Evolutionary conservation across 2,797 vertebrate species (phyloP).

Genomic region (Bradypodion ventrale): DNA sequence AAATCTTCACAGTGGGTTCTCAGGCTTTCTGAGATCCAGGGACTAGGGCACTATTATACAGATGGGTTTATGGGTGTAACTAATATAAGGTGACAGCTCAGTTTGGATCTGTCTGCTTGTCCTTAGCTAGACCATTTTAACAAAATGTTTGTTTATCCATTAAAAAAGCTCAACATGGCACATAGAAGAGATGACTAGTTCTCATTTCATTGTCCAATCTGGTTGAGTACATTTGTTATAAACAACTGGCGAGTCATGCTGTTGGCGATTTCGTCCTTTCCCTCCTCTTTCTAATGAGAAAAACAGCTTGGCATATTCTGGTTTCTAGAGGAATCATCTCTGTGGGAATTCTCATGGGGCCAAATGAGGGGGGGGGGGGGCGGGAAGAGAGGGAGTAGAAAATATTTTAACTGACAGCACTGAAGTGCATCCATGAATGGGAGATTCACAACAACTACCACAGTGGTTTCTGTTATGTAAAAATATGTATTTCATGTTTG

Average conservation of each 20-base stretch:
- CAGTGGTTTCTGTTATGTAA: slow-evolving; percentile 36
- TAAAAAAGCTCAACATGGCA: slow-evolving; percentile 62
- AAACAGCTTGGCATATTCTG: slow-evolving; percentile 63
- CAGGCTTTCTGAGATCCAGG: slow-evolving; percentile 60
- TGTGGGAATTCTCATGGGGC: slow-evolving; percentile 63
- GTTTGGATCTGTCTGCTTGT: slow-evolving; percentile 69
- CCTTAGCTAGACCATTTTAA: slow-evolving; percentile 71
- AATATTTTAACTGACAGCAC: slow-evolving; percentile 54
- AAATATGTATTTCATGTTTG: slow-evolving; percentile 12
- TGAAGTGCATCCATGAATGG: slow-evolving; percentile 28
- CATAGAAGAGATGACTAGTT: slow-evolving; percentile 47
- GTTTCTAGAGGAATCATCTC: slow-evolving; percentile 57
- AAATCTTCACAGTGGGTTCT: slow-evolving; percentile 16
- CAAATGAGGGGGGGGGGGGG: slow-evolving; percentile 26
- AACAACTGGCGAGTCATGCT: slow-evolving; percentile 56
- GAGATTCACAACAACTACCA: slow-evolving; percentile 50
- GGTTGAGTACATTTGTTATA: slow-evolving; percentile 61
- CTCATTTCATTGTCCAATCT: slow-evolving; percentile 61
- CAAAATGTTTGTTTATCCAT: slow-evolving; percentile 74
- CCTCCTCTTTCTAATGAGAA: slow-evolving; percentile 33
- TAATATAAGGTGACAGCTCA: slow-evolving; percentile 74
- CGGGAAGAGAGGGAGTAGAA: slow-evolving; percentile 39
- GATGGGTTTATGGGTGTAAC: slow-evolving; percentile 71
- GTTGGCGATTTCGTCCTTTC: slow-evolving; percentile 54
- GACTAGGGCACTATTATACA: slow-evolving; percentile 58